Conservation (phyloP, 2,797 vertebrate genomes). For the Chaetodon trifasciatus region DNA sequence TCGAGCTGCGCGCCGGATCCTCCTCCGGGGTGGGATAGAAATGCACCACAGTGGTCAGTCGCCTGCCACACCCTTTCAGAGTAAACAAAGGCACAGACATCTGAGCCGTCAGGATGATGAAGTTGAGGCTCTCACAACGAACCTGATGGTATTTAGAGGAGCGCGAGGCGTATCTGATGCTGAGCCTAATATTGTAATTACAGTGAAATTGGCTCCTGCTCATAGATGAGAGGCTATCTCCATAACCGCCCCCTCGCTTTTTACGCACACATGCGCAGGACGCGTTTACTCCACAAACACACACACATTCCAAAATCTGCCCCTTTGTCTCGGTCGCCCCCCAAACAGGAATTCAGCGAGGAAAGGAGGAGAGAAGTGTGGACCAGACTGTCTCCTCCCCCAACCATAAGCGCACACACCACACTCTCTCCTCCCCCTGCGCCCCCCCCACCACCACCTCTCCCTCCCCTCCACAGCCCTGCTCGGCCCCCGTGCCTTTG, state of each 20-base stretch:
- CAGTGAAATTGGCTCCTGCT: constrained; percentile 27
- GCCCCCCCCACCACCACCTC: constrained; percentile 44
- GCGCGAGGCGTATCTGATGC: constrained; percentile 16
- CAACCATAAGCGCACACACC: constrained; percentile 65
- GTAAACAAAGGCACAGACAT: constrained; percentile 71
- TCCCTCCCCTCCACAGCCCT: constrained; percentile 49
- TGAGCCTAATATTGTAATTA: constrained; percentile 28
- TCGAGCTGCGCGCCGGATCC: constrained; percentile 6
- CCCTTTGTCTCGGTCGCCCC: constrained; percentile 77
- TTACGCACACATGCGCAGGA: constrained; percentile 63
- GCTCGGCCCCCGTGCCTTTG: constrained; percentile 75
- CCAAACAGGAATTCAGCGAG: constrained; percentile 75
- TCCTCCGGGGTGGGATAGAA: constrained; percentile 26
- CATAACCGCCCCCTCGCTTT: constrained; percentile 54
- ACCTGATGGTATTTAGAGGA: neutral
- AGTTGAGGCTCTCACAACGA: neutral
- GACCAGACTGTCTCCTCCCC: constrained; percentile 86
- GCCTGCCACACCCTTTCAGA: constrained; percentile 73
- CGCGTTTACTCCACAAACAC: constrained; percentile 34
- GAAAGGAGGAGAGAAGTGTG: constrained; percentile 47
- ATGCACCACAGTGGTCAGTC: constrained; percentile 63
- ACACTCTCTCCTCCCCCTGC: constrained; percentile 73
- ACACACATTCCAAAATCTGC: constrained; percentile 49
- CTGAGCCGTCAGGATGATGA: neutral
- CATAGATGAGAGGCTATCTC: constrained; percentile 43